Conservation (phyloP, 2,113 vertebrate genomes). For the Aramus guarauna region DNA sequence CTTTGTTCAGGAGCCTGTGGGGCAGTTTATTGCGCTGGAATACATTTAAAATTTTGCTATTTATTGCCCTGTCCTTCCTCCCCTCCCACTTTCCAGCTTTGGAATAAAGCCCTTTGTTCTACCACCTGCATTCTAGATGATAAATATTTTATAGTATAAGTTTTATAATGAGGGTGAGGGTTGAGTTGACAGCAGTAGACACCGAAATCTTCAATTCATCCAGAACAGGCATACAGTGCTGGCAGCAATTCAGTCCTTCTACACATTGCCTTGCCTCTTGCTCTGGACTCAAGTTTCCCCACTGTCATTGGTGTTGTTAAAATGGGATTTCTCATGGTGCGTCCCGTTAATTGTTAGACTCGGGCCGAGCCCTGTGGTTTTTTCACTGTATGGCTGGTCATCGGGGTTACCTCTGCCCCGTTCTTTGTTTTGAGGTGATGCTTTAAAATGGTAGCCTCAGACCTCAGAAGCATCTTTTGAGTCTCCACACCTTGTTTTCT, state of each 20-base stretch:
- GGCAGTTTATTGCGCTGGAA: background rate
- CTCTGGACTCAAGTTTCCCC: background rate
- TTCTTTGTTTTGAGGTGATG: background rate
- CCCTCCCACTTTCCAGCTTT: background rate
- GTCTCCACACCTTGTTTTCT: background rate
- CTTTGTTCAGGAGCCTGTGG: background rate
- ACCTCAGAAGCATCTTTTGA: background rate
- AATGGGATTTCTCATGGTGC: background rate
- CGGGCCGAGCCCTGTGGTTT: background rate
- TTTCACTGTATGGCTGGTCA: background rate
- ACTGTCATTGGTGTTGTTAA: background rate
- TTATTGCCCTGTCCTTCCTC: background rate
- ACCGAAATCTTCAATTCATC: background rate
- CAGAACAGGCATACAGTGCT: background rate
- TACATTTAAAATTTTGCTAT: background rate
- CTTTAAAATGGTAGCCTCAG: background rate
- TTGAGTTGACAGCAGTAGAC: background rate
- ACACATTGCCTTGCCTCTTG: background rate
- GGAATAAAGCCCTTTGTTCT: background rate
- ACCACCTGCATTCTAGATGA: background rate
- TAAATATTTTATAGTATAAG: background rate
- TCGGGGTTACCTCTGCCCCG: accelerated
- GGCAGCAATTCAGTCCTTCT: background rate
- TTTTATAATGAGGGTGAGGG: background rate
- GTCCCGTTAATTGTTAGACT: accelerated